A percentile compares a stretch with the other conserved stretches of the same genome.
phyloP scores from a whole-genome alignment of 2,113 vertebrate genomes.

The Tricholaema leucomelas region DNA sequence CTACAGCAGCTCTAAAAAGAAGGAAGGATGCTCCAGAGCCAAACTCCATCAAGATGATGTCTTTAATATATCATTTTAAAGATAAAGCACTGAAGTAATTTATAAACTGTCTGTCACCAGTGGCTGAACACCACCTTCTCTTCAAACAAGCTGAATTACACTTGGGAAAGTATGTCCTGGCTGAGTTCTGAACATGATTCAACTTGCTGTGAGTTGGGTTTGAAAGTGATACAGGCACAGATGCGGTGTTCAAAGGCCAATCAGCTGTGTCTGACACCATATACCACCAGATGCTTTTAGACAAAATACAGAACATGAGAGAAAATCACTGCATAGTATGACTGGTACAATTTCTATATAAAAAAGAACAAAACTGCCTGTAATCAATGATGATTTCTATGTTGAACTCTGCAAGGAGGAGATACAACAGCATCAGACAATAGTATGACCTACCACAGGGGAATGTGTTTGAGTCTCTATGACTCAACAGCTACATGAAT shows the following conservation, averaged over 20 bases:
- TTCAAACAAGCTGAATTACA: constrained; percentile 49
- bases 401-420: neutral
- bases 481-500: neutral
- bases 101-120: constrained; percentile 66
- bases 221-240: constrained; percentile 59
- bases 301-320: constrained; percentile 41
- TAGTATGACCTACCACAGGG: neutral
- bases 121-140: constrained; percentile 53
- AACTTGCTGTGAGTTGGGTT: constrained; percentile 36
- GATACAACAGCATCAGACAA: neutral
- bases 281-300: constrained; percentile 46
- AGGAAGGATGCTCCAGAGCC: constrained; percentile 43
- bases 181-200: constrained; percentile 51
- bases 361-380: neutral
- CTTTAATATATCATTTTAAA: constrained; percentile 56
- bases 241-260: constrained; percentile 65
- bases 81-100: constrained; percentile 61
- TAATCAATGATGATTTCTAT: neutral
- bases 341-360: constrained; percentile 10
- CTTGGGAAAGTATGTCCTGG: constrained; percentile 60
- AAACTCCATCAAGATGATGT: constrained; percentile 24
- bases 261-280: constrained; percentile 61
- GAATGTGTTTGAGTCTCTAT: neutral
- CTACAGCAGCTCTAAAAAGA: constrained; percentile 48
- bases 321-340: constrained; percentile 7